Evolutionary conservation across 2,888 invertebrate species (phyloP), one percentile per base, ranked within the genome.

Genomic region (Lepeophtheirus nordmannii): DNA sequence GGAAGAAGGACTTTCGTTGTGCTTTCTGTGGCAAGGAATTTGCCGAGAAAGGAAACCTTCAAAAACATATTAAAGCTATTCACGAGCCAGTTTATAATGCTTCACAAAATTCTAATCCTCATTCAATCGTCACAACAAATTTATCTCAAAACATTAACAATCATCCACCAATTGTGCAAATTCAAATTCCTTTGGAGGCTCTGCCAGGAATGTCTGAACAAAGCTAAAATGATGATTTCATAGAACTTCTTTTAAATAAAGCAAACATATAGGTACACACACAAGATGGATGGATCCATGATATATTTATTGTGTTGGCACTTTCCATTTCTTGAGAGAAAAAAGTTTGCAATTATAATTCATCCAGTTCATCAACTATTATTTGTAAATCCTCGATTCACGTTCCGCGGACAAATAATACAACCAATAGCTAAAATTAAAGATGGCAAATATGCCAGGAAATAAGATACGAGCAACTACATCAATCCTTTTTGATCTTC

Each of bases 161-260:
- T 46, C 30, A 30, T 30, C 53, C 53, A 46, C n/a, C 53, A n/a
- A 17, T 46, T 46, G 53, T 46, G 53, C 53, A 46, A 46, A 46
- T 46, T 5, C 53, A 46, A 46, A 46, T 46, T 8, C 53, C 53
- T 17, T 46, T 14, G 53, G 53, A 46, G 14, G 30, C 30, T 30
- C 30, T 30, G 30, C 53, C 53, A 46, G 14, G 17, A 14, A 3
- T 17, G 53, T 46, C 53, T 46, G 14, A 46, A 14, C 53, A 46
- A 17, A 30, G 30, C 30, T 30, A 30, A 30, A 30, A 30, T 30
- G 30, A 30, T 30, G 30, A 30, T 30, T 30, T 30, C 30, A 30
- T 30, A 30, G 30, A 30, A 30, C 30, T 30, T 7, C 7, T 7
- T 30, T 30, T 5, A 30, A 30, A 30, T 30, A 30, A 30, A 30